Evolutionary conservation across 1,140 invertebrate genomes (phyloP), one percentile per base, ranked within the genome.

Genomic region (Hylyphantes graminicola): DNA sequence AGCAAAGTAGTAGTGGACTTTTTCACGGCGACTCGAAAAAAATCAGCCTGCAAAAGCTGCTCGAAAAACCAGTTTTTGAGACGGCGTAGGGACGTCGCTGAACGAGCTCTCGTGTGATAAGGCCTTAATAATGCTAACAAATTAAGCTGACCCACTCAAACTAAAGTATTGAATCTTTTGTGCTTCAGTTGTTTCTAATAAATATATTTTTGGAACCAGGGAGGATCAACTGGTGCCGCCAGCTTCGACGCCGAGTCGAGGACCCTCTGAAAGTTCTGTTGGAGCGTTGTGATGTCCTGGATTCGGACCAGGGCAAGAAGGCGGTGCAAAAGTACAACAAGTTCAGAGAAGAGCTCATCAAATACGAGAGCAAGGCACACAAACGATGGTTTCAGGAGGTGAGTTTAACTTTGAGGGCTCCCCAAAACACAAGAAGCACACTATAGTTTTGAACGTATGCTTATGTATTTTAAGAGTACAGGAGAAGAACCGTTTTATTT

Each of bases 381-480:
- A 92, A 92, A 78, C 93, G 93, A 8, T 96, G 95, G 94, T 92
- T 91, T 65, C 92, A 94, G 89, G 93, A 94, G 90, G 91, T 51
- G 86, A 70, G 9, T 10, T 11, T 2, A 17, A 70, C n/a, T 70
- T 70, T 35, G 35, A 35, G 5, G 35, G 35, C 1, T 35, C 5
- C 35, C 35, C 5, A 35, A 35, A 35, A 35, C 35, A 35, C 35
- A 35, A 35, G 35, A 35, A 35, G 35, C 5, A 35, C 5, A 35
- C 35, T 2, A 35, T 35, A 35, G 35, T 35, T 35, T 35, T 35
- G 35, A 35, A 35, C 1, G 35, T 35, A 35, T 35, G 35, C 35
- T 2, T 35, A 35, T 35, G 5, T 35, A 35, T 35, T 35, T 35
- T n/a, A n/a, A n/a, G n/a, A n/a, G n/a, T n/a, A n/a, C n/a, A n/a